A percentile compares a stretch with the other conserved stretches of the same genome.
Conservation (phyloP, 1,140 invertebrate species). For the Ladona fulva region DNA sequence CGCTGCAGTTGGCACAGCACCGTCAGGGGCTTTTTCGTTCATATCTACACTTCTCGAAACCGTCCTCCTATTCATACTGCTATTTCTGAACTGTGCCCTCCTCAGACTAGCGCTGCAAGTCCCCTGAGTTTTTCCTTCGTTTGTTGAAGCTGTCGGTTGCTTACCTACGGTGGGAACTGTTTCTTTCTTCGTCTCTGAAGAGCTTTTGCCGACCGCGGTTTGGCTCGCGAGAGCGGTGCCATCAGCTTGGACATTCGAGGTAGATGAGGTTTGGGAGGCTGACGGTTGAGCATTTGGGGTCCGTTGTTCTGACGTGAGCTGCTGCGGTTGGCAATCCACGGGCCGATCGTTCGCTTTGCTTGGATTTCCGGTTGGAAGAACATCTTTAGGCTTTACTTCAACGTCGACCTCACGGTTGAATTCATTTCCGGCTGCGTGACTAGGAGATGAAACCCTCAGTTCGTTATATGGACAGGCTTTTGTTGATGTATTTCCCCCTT, state of each 20-base stretch:
- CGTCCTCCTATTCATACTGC: neutral
- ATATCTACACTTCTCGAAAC: neutral
- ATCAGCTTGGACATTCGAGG: neutral
- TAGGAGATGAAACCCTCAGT: neutral
- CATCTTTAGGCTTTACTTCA: neutral
- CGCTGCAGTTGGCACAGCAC: neutral
- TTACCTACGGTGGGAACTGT: neutral
- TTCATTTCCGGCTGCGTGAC: neutral
- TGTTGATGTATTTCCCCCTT: neutral
- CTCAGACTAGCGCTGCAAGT: neutral
- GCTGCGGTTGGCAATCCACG: too few relatives aligned
- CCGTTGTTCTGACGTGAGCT: neutral
- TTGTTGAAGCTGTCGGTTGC: neutral
- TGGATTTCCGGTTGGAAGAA: neutral
- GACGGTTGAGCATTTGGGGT: too few relatives aligned
- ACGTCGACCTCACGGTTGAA: neutral
- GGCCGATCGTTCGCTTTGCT: neutral
- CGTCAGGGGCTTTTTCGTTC: neutral
- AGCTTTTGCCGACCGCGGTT: neutral
- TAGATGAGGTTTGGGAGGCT: neutral
- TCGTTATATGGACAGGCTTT: neutral
- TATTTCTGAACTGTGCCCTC: neutral
- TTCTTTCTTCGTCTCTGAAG: neutral
- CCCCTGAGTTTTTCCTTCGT: neutral
- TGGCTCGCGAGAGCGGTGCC: neutral